phyloP scores from a whole-genome alignment of 1,140 invertebrate species.

The Magallana angulata region DNA sequence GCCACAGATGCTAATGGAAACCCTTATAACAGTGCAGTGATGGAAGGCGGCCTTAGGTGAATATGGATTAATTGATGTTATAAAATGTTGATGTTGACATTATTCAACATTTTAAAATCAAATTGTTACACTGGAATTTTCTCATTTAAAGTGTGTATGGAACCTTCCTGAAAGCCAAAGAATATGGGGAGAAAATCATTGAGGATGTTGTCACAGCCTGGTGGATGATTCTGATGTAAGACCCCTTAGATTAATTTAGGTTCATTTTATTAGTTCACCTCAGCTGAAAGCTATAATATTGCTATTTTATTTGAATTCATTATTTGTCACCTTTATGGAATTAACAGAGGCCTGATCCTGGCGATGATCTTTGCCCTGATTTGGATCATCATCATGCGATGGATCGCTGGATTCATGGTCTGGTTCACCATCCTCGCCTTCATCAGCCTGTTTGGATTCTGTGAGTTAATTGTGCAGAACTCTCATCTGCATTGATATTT shows the following conservation, averaged over 20 bases:
- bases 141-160: constrained; percentile 66
- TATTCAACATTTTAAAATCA: too few species aligned
- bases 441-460: constrained; percentile 86
- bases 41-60: constrained; percentile 22
- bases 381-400: constrained; percentile 93
- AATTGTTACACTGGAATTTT: neutral
- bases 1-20: constrained; percentile 67
- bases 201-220: constrained; percentile 87
- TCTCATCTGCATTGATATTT: neutral
- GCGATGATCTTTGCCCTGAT: constrained; percentile 88
- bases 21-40: neutral
- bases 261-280: too few species aligned
- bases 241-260: constrained; percentile 24
- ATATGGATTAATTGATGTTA: neutral
- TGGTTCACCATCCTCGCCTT: constrained; percentile 90
- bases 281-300: too few species aligned
- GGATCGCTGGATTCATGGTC: constrained; percentile 91
- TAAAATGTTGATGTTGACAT: too few species aligned
- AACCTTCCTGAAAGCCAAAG: constrained; percentile 73
- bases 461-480: constrained; percentile 78
- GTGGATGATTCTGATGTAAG: constrained; percentile 85
- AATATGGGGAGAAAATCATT: constrained; percentile 86
- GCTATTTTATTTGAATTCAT: neutral
- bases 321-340: constrained; percentile 21
- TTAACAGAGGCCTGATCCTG: constrained; percentile 82